Conservation (phyloP, 2,797 vertebrate genomes). For the Smutsia temminckii region DNA sequence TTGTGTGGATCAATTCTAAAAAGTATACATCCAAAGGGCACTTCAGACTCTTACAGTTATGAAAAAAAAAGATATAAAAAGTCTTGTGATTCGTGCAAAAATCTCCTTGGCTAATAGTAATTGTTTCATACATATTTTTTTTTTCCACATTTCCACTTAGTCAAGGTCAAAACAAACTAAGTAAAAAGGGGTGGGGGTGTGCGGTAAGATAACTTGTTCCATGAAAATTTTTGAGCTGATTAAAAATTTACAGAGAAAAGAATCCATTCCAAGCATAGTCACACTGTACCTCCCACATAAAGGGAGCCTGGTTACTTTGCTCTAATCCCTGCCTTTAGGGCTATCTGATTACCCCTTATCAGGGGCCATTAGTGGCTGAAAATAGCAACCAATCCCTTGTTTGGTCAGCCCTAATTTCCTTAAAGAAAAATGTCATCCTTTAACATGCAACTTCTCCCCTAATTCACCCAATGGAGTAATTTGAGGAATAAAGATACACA, state of each 20-base stretch:
- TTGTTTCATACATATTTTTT: background rate
- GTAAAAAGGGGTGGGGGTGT: slow-evolving; percentile 31
- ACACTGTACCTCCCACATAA: slow-evolving; percentile 81
- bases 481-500: background rate
- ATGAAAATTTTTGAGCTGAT: slow-evolving; percentile 84
- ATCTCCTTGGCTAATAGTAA: background rate
- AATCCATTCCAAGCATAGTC: slow-evolving; percentile 84
- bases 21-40: background rate
- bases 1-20: background rate
- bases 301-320: slow-evolving; percentile 86
- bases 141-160: slow-evolving; percentile 23
- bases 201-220: slow-evolving; percentile 65
- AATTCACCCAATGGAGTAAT: background rate
- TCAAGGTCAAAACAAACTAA: slow-evolving; percentile 58
- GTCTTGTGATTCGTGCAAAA: background rate
- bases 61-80: background rate
- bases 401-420: slow-evolving; percentile 86
- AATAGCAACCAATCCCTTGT: slow-evolving; percentile 87
- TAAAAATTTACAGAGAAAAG: slow-evolving; percentile 89
- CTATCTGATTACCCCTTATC: slow-evolving; percentile 90
- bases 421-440: slow-evolving; percentile 76
- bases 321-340: slow-evolving; percentile 83
- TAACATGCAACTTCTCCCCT: slow-evolving; percentile 4
- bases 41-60: background rate
- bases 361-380: slow-evolving; percentile 89